These are phyloP conservation scores for Cyrtodaria siliqua DNA, from an alignment of 2,888 invertebrate genomes.

Conservation along the genomic window DNA sequence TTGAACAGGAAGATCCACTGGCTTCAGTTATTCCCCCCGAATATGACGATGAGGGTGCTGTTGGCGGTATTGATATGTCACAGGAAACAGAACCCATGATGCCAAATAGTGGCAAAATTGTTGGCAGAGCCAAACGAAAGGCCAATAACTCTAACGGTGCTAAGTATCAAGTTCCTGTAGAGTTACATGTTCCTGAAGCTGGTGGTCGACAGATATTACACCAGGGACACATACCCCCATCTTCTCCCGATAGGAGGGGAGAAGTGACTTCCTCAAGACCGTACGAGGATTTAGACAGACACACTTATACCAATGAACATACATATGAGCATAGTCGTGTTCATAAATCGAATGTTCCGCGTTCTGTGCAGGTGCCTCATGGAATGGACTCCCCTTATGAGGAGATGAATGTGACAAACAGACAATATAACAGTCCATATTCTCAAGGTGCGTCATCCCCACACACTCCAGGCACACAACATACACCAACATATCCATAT, in stretches of 20 bases:
- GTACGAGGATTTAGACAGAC: slow-evolving; percentile 25
- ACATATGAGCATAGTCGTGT: slow-evolving; percentile 19
- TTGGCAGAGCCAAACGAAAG: slow-evolving; percentile 55
- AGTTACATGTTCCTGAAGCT: slow-evolving; percentile 56
- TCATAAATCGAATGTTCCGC: background rate
- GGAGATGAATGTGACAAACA: slow-evolving; percentile 23
- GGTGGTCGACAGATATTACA: slow-evolving; percentile 34
- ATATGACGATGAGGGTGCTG: slow-evolving; percentile 42
- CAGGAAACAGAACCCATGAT: background rate
- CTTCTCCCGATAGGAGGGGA: background rate
- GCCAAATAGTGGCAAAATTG: slow-evolving; percentile 21
- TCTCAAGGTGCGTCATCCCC: background rate
- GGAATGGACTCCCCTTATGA: slow-evolving; percentile 23
- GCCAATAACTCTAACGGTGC: slow-evolving; percentile 13
- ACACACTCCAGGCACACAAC: background rate
- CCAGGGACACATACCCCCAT: background rate
- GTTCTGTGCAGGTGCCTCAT: slow-evolving; percentile 8
- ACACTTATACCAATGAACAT: slow-evolving; percentile 15
- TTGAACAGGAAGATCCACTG: slow-evolving; percentile 58
- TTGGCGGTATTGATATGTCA: slow-evolving; percentile 53
- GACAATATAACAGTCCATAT: background rate
- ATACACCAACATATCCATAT: background rate
- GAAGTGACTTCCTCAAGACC: background rate
- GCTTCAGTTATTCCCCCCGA: slow-evolving; percentile 35
- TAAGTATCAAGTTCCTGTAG: slow-evolving; percentile 26